These are phyloP conservation scores for Lordiphosa andalusiaca DNA, from an alignment of 2,888 invertebrate species.

Conservation along the genomic window DNA sequence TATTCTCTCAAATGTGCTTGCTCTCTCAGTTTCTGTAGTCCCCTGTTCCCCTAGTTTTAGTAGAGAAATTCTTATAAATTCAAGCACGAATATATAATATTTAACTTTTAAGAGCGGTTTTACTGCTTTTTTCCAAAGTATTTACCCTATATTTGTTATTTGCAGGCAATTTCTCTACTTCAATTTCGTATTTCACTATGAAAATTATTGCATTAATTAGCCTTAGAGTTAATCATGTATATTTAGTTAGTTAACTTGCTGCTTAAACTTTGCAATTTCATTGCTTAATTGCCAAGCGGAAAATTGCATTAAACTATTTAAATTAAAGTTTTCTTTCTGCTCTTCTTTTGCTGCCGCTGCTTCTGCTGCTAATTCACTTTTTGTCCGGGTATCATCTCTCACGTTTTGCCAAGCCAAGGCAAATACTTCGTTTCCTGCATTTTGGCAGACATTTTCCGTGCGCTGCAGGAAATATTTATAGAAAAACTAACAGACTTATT, in stretches of 20 bases:
- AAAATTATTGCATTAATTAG: too few relatives aligned
- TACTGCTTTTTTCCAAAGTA: too few relatives aligned
- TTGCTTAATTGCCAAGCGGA: slow-evolving; percentile 7
- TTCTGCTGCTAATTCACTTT: slow-evolving; percentile 58
- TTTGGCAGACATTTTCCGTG: slow-evolving; percentile 35
- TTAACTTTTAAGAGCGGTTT: too few relatives aligned
- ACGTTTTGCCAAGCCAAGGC: slow-evolving; percentile 24
- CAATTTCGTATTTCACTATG: too few relatives aligned
- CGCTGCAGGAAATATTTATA: slow-evolving; percentile 52
- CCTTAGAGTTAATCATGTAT: too few relatives aligned
- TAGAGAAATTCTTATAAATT: too few relatives aligned
- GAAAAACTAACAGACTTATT: slow-evolving; percentile 66
- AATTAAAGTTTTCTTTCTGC: slow-evolving; percentile 33
- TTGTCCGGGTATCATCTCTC: slow-evolving; percentile 47
- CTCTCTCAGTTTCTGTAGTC: too few relatives aligned
- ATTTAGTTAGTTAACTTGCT: not conserved
- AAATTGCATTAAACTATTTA: not conserved
- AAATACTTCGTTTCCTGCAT: slow-evolving; percentile 8
- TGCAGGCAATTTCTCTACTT: too few relatives aligned
- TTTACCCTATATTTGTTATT: too few relatives aligned
- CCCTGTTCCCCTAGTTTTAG: too few relatives aligned
- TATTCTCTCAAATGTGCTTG: too few relatives aligned
- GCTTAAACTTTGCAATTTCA: slow-evolving; percentile 1
- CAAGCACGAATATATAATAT: too few relatives aligned
- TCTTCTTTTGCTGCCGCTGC: not conserved